A percentile compares a stretch with the other conserved stretches of the same genome.
These are phyloP conservation scores for Drosophila oshimai DNA, from an alignment of 1,140 invertebrate genomes.

Conservation along the genomic window DNA sequence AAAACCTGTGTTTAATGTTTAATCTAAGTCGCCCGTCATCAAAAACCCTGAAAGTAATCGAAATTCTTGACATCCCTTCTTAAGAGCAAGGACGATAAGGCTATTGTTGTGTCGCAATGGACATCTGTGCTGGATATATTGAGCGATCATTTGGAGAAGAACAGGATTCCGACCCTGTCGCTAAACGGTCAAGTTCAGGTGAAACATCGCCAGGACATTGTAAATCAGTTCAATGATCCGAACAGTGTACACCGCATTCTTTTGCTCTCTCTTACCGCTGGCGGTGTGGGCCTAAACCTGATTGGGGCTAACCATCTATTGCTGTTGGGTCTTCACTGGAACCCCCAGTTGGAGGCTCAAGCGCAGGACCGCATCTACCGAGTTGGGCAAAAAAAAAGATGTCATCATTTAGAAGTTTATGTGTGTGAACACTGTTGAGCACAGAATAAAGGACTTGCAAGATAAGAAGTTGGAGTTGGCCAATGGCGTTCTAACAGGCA, in stretches of 20 bases:
- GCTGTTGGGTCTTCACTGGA: constrained; percentile 96
- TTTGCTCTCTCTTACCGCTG: constrained; percentile 93
- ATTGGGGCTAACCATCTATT: constrained; percentile 95
- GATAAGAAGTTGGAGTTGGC: constrained; percentile 91
- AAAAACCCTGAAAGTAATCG: constrained; percentile 87
- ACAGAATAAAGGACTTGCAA: constrained; percentile 91
- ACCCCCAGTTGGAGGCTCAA: constrained; percentile 95
- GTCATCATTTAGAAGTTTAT: constrained; percentile 95
- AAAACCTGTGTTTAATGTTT: constrained; percentile 92
- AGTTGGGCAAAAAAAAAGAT: constrained; percentile 91
- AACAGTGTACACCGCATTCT: constrained; percentile 85
- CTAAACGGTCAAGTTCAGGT: constrained; percentile 88
- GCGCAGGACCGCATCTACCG: constrained; percentile 96
- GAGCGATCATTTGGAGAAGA: constrained; percentile 84
- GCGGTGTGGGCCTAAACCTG: constrained; percentile 95
- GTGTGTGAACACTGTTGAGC: constrained; percentile 92
- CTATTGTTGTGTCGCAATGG: constrained; percentile 95
- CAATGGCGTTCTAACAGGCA: constrained; percentile 88
- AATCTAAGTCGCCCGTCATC: constrained; percentile 84
- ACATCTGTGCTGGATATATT: constrained; percentile 89
- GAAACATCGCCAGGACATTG: constrained; percentile 85
- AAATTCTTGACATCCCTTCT: constrained; percentile 86
- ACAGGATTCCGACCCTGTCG: constrained; percentile 84
- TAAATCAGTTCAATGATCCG: constrained; percentile 89
- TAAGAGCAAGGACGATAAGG: constrained; percentile 85